Base-by-base conservation (phyloP, 2,113 vertebrate genomes). In the Geococcyx californianus region DNA sequence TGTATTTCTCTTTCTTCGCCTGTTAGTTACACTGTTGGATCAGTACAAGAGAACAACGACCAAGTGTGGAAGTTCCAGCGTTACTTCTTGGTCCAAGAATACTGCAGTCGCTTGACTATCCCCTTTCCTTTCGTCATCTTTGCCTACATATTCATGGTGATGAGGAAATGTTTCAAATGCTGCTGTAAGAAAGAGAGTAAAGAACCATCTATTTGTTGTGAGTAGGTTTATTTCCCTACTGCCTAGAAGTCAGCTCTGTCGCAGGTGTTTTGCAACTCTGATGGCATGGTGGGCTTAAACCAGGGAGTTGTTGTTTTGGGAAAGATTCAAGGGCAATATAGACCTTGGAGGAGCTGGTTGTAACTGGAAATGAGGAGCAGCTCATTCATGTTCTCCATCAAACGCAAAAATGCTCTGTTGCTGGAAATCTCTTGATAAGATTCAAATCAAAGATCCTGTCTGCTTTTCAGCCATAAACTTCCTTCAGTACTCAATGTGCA, bases 31-130 rank as follows among this genome's bases (percentile, higher is more conserved):
- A 98, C 98, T 0, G 98, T 98, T 68, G 98, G 98, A 36, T 98
- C 96, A 0, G 98, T 98, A 4, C 98, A 98, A 60, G 98, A 98
- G 85, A 98, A 98, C 95, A 98, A 98, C 0, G 98, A 98, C 64
- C 98, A 98, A 89, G 98, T 98, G 52, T 98, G 98, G 98, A 98
- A 98, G 67, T 98, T 98, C 92, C 98, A 98, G 95, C 93, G 98
- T 19, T 98, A 97, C 72, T 98, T 98, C 93, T 94, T 98, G 92
- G 97, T 98, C 11, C 98, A 98, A 63, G 98, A 98, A 16, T 98
- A 98, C 77, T 98, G 98, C 93, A 98, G 73, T 25, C 97, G 98
- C 54, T 60, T 98, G 78, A 98, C 97, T 24, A 97, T 98, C 51
- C 98, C 98, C 58, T 98, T 98, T 88, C 98, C 98, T 31, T 98